Percentiles rank a stretch among this genome's conserved stretches.
These are phyloP conservation scores for Drosophila sucinea DNA, from an alignment of 1,140 invertebrate genomes.

Conservation along the genomic window DNA sequence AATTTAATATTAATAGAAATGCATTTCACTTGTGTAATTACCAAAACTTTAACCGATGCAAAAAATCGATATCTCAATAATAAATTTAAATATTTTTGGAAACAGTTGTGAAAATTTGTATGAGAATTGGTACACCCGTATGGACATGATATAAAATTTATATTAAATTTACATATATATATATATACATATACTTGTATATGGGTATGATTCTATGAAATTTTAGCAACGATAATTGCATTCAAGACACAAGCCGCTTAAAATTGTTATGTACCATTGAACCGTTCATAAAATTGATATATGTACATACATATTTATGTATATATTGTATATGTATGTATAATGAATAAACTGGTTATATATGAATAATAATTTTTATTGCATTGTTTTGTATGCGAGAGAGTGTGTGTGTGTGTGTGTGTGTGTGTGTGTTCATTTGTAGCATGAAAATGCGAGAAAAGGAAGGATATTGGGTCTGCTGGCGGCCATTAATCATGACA, in stretches of 20 bases:
- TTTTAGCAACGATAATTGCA: conserved; percentile 37
- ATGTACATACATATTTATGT: background rate
- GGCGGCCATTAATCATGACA: conserved; percentile 42
- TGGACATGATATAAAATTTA: too few species aligned
- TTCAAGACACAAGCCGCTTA: conserved; percentile 50
- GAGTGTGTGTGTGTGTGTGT: background rate
- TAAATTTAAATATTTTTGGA: too few species aligned
- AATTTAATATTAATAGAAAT: too few species aligned
- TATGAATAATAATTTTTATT: conserved; percentile 20
- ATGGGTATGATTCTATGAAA: background rate
- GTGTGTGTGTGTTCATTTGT: background rate
- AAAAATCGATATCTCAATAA: too few species aligned
- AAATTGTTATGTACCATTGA: conserved; percentile 6
- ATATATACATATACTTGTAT: too few species aligned
- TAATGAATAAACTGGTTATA: conserved; percentile 15
- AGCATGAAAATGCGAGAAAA: conserved; percentile 4
- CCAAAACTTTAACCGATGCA: too few species aligned
- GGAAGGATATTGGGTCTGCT: conserved; percentile 8
- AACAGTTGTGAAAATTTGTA: too few species aligned
- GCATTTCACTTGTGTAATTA: too few species aligned
- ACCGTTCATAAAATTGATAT: background rate
- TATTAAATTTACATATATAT: too few species aligned
- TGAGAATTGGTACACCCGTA: too few species aligned
- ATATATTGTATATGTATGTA: background rate
- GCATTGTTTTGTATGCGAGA: background rate